Conservation (phyloP, 2,888 invertebrate species). For the Lathronympha strigana region DNA sequence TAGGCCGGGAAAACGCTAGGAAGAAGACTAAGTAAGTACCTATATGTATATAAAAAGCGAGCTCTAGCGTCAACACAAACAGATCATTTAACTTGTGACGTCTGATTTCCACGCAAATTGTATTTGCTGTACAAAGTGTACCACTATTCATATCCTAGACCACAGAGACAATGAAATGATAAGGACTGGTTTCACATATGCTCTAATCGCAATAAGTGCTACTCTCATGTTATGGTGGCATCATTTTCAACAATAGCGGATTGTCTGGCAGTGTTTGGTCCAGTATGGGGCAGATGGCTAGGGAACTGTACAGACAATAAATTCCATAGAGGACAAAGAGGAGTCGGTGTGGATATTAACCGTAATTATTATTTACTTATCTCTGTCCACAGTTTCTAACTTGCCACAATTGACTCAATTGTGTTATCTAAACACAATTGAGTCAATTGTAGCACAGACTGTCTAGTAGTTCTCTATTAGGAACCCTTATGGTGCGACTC, state of each 20-base stretch:
- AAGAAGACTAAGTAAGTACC: too few species aligned
- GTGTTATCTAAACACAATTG: background rate
- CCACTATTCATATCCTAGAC: background rate
- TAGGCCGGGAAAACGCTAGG: too few species aligned
- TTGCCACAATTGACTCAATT: background rate
- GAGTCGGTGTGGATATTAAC: background rate
- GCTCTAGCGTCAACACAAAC: conserved; percentile 2
- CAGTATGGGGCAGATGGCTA: too few species aligned
- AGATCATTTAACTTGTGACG: conserved; percentile 2
- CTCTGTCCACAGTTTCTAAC: background rate
- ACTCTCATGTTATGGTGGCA: too few species aligned
- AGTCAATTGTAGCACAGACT: too few species aligned
- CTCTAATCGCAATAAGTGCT: too few species aligned
- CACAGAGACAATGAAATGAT: background rate
- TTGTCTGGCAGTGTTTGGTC: too few species aligned
- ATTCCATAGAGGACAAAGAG: too few species aligned
- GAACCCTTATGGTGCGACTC: too few species aligned
- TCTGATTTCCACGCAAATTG: conserved; percentile 8
- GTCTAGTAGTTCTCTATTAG: too few species aligned
- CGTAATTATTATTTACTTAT: background rate
- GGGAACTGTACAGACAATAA: too few species aligned
- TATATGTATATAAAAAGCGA: background rate
- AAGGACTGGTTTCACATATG: background rate
- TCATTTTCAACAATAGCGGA: too few species aligned
- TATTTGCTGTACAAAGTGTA: background rate